Evolutionary conservation across 2,888 invertebrate species (phyloP), one percentile per base, ranked within the genome.

Genomic region (Phytoseiulus persimilis): DNA sequence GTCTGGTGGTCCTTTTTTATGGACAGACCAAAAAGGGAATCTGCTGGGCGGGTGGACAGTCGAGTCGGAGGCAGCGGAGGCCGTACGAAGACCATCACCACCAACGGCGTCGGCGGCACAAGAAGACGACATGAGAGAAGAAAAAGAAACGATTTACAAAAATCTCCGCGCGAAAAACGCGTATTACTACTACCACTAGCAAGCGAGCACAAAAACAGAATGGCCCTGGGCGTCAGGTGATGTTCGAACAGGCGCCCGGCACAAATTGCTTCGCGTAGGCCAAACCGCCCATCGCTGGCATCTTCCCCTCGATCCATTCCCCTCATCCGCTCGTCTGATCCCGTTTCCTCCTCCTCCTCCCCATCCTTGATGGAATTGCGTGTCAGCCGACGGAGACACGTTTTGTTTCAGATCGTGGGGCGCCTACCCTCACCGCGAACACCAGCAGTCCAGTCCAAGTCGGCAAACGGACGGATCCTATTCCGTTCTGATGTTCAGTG

Each of bases 91-190:
- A 65, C 65, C 65, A 65, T 65, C 65, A 65, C 65, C 65, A 65
- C 65, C 28, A 65, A 23, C 65, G 65, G 46, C 14, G 9, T 6
- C 46, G 6, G 65, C 65, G 2, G 65, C 28, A 14, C 65, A 65
- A 28, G 65, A 65, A 65, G 65, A 65, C 65, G 65, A 65, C 65
- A 65, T 28, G 65, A 23, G 65, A 65, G 65, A 65, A 65, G 65
- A 65, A 65, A 65, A 65, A 65, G 65, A 65, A 65, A 65, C 65
- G 65, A 65, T 65, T 65, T 65, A 65, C 65, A 65, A 65, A 65
- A 65, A 65, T 65, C 65, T 65, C 65, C 23, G 65, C 65, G 65
- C 65, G 65, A 65, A 65, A 65, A 65, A 65, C 65, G 65, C 65
- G 65, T 65, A 65, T 65, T 65, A 65, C 65, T 65, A 65, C 65